phyloP scores from a whole-genome alignment of 2,797 vertebrate species.

The Cyprinodon diabolis region DNA sequence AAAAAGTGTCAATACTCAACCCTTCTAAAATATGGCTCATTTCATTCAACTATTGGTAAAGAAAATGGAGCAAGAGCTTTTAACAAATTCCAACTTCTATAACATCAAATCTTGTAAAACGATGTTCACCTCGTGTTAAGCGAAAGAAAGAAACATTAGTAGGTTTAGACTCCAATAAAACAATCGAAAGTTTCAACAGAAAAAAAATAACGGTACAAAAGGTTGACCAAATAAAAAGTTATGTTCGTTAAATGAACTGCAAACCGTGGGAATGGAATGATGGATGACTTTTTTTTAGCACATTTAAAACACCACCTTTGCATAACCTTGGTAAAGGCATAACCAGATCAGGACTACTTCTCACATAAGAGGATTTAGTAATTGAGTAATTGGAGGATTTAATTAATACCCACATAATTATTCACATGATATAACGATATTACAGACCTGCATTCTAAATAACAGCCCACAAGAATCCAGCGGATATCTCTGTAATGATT shows the following conservation, averaged over 20 bases:
- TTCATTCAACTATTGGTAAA: too few relatives aligned
- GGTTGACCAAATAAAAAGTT: not conserved
- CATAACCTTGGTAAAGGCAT: not conserved
- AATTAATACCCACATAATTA: not conserved
- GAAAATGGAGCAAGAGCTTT: too few relatives aligned
- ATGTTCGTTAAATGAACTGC: not conserved
- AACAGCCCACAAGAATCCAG: conserved; percentile 56
- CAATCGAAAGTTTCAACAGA: not conserved
- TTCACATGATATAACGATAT: conserved; percentile 28
- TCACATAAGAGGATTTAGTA: conserved; percentile 2
- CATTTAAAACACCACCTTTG: not conserved
- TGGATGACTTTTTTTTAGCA: not conserved
- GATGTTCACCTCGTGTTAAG: not conserved
- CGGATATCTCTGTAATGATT: conserved; percentile 56
- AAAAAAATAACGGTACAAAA: not conserved
- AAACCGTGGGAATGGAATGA: not conserved
- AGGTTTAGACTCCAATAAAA: not conserved
- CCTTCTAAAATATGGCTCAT: too few relatives aligned
- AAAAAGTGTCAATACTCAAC: too few relatives aligned
- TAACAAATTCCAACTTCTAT: too few relatives aligned
- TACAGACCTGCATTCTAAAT: conserved; percentile 47
- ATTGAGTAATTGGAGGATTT: conserved; percentile 32
- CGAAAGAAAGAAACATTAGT: not conserved
- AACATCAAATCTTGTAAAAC: not conserved
- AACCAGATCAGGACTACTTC: conserved; percentile 2